Evolutionary conservation across 1,140 invertebrate genomes (phyloP).

Genomic region (Bombus soroeensis): DNA sequence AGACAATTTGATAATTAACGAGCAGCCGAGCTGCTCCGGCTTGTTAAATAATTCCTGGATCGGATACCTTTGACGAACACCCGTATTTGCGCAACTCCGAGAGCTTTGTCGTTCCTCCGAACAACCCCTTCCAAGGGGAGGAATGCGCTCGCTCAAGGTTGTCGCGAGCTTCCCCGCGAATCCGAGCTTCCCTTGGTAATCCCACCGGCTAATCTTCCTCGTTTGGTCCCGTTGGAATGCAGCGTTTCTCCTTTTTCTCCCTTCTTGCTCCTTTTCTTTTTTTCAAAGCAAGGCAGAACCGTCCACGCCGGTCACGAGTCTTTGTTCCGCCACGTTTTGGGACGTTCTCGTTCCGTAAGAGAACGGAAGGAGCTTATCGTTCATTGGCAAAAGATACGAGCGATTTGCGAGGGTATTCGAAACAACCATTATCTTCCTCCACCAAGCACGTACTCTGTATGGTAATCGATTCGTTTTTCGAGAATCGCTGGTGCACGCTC

Average conservation of each 20-base stretch:
- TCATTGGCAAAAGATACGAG: background rate
- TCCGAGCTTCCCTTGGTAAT: constrained; percentile 14
- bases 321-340: background rate
- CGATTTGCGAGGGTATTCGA: too few relatives aligned
- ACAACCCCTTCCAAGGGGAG: too few relatives aligned
- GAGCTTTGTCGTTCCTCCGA: constrained; percentile 28
- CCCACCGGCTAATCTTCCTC: constrained; percentile 11
- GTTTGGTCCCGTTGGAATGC: background rate
- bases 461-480: constrained; percentile 44
- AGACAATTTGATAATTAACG: constrained; percentile 60
- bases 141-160: constrained; percentile 13
- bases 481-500: background rate
- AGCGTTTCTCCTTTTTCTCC: background rate
- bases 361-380: background rate
- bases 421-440: too few relatives aligned
- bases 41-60: constrained; percentile 54
- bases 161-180: background rate
- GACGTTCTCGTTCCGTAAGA: background rate
- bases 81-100: constrained; percentile 44
- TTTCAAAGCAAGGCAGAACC: background rate
- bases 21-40: background rate
- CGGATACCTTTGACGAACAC: constrained; percentile 38
- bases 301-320: constrained; percentile 46
- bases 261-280: constrained; percentile 2
- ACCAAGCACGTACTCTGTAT: constrained; percentile 33